Base-by-base conservation (phyloP, 2,113 vertebrate genomes). In the Cheirogaleus medius region DNA sequence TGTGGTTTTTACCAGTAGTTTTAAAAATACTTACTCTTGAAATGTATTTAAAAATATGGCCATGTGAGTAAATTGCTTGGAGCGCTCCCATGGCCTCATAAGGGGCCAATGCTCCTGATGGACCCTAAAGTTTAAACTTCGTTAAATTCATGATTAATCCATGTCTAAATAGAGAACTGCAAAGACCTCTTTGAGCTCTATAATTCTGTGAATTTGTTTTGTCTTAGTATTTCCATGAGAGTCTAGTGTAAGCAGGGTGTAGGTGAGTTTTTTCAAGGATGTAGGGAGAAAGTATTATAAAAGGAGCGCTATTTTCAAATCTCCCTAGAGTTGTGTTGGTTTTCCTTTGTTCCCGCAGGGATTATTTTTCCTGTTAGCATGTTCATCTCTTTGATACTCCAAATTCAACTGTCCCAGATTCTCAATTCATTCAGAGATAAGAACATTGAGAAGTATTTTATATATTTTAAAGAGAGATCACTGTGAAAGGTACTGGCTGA, bases 11-110 rank as follows among this genome's bases (percentile, higher is more conserved):
- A 60, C 15, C 34, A 81, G 23, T 5, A 77, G 34, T 81, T 11
- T 49, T 27, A 56, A 73, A 94, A 85, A 93, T 34, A 85, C 56
- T 94, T 91, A 47, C 29, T 91, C 93, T 86, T 82, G 37, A 85
- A 84, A 81, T 76, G n/a, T 76, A 88, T 64, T 73, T 66, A 87
- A 78, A 54, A 82, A 63, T 39, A 20, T 74, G 91, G 27, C 56
- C 39, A 71, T 49, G 5, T 49, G 78, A 88, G 23, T 44, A 58
- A n/a, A n/a, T 82, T 88, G 54, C 68, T 66, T 34, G n/a, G 49
- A 21, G 9, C 44, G 96, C 73, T 90, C 58, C n/a, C n/a, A 73
- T n/a, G 47, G 27, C 29, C 76, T 63, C 54, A 17, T 52, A 69
- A 92, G 56, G 54, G 3, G 13, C 14, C 44, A 60, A 18, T 37